Base-by-base conservation (phyloP, 2,888 invertebrate genomes). In the Scaptomyza polygonia region DNA sequence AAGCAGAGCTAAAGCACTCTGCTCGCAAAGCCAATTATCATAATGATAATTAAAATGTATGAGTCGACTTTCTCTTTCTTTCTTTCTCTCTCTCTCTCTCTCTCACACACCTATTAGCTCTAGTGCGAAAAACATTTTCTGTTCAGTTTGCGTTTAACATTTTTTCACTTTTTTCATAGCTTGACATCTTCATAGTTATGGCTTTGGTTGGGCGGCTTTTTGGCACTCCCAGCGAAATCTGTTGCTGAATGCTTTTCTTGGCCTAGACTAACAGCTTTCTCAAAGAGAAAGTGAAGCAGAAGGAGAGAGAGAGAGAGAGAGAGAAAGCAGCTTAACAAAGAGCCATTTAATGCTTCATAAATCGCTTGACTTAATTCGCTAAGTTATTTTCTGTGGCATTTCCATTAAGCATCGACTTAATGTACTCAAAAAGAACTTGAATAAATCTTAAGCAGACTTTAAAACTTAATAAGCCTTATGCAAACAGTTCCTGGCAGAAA, bases 1-100 rank as follows among this genome's bases (percentile, higher is more conserved):
- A 18, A 12, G 9, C 42, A 30, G 18, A 18, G 49, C 29, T 3
- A 12, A 27, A 25, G 47, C 9, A 36, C 36, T 42, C 14, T 6
- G 49, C 45, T 44, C 48, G 62, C 57, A 53, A 62, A 82, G 72
- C 64, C 55, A 79, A 79, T 82, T 81, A 79, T 84, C 74, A 85
- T 80, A 67, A 85, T 85, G 79, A 76, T 80, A 86, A 82, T 82
- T 86, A 83, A 83, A 80, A 86, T 83, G 71, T 71, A 83, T 76
- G 70, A 65, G 70, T 62, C 40, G 12, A 59, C 49, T 14, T n/a
- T 40, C 16, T 12, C 18, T 12, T 44, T 21, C 30, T 34, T 14
- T 12, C 36, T 27, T 18, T 34, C 14, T 43, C 27, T 9, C 54
- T 16, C 3, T 18, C 34, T 27, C 27, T 27, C 34, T 14, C 1